Evolutionary conservation across 1,140 invertebrate genomes (phyloP).

Genomic region (Triops longicaudatus): DNA sequence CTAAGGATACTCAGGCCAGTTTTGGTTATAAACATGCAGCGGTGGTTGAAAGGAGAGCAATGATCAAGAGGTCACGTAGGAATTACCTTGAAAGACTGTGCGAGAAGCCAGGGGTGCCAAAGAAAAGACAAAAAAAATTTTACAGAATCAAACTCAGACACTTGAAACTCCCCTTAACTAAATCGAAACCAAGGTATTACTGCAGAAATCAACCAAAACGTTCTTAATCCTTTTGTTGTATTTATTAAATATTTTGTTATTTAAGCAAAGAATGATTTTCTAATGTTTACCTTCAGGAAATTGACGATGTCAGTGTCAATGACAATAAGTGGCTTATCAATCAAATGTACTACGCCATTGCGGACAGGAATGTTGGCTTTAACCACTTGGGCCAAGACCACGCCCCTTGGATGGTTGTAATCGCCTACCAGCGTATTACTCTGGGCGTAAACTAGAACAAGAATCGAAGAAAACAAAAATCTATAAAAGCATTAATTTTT

Average conservation of each 20-base stretch:
- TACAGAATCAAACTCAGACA: slow-evolving; percentile 7
- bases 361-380: slow-evolving; percentile 84
- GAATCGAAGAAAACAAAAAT: not conserved
- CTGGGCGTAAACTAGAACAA: slow-evolving; percentile 67
- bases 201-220: no score
- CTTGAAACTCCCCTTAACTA: not conserved
- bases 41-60: not conserved
- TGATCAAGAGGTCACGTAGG: slow-evolving; percentile 6
- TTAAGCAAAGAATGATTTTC: no score
- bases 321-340: slow-evolving; percentile 79
- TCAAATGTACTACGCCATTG: slow-evolving; percentile 86
- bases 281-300: slow-evolving; percentile 65
- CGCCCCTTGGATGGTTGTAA: slow-evolving; percentile 61
- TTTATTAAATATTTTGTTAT: no score
- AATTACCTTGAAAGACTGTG: slow-evolving; percentile 15
- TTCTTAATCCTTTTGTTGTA: no score
- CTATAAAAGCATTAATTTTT: not conserved
- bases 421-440: slow-evolving; percentile 75
- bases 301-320: slow-evolving; percentile 73
- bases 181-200: not conserved
- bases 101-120: slow-evolving; percentile 9
- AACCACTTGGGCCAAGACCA: slow-evolving; percentile 75
- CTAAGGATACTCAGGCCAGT: not conserved
- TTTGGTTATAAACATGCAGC: not conserved
- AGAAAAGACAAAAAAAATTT: not conserved